These are phyloP conservation scores for Minunthozetes semirufus DNA, from an alignment of 2,888 invertebrate species.

Conservation along the genomic window DNA sequence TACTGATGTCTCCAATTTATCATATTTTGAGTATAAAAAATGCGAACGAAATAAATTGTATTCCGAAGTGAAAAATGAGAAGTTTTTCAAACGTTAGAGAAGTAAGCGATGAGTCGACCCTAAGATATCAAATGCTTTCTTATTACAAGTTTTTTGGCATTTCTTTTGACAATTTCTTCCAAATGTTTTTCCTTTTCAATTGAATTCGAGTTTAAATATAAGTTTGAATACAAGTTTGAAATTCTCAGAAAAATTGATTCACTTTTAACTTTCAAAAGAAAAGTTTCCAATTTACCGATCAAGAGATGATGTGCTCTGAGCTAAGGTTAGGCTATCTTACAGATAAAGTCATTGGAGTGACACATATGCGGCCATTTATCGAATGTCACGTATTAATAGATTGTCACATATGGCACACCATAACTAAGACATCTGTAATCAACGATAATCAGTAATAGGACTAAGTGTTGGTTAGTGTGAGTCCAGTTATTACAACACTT, in stretches of 20 bases:
- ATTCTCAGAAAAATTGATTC: no score
- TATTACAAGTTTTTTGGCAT: no score
- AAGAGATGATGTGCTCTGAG: no score
- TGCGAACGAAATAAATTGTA: conserved; percentile 19
- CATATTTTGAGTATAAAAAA: conserved; percentile 1
- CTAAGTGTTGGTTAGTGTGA: not conserved
- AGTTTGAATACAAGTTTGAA: no score
- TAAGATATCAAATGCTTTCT: no score
- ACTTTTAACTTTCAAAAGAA: no score
- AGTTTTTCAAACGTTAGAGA: not conserved
- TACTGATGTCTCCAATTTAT: conserved; percentile 16
- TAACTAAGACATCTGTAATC: conserved; percentile 9
- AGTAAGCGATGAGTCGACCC: not conserved
- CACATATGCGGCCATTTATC: not conserved
- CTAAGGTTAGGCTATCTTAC: not conserved
- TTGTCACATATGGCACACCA: conserved; percentile 5
- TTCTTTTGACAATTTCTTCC: no score
- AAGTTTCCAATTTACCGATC: no score
- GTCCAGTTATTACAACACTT: not conserved
- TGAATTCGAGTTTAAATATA: no score
- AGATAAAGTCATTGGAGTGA: not conserved
- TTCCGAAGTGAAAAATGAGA: not conserved
- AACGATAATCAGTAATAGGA: not conserved
- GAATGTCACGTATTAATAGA: not conserved
- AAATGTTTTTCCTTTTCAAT: no score